Percentiles rank a stretch among this genome's conserved stretches.
Evolutionary conservation across 1,140 invertebrate genomes (phyloP).

Genomic region (Pemphigus obesinymphae): DNA sequence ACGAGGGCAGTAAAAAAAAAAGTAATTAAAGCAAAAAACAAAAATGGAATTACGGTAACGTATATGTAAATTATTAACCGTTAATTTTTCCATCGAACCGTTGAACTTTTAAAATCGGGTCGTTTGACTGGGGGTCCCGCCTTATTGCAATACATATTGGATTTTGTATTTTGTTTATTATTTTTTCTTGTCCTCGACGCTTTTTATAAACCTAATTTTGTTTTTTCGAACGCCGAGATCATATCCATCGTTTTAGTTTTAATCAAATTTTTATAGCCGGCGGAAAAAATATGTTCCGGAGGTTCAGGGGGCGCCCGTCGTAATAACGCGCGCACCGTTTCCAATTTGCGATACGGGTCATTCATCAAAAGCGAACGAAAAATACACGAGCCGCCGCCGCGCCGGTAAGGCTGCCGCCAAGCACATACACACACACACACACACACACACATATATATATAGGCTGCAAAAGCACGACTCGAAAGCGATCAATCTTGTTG

Average conservation of each 20-base stretch:
- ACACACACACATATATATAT: too few species aligned
- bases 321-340: not conserved
- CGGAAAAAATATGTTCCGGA: not conserved
- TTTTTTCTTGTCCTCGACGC: not conserved
- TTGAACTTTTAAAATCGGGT: too few species aligned
- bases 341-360: not conserved
- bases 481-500: slow-evolving; percentile 28
- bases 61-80: too few species aligned
- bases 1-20: too few species aligned
- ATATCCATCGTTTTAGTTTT: not conserved
- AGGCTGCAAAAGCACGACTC: not conserved
- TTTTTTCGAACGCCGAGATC: not conserved
- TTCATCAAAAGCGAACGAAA: slow-evolving; percentile 11
- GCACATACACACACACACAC: too few species aligned
- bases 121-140: too few species aligned
- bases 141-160: too few species aligned
- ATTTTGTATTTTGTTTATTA: not conserved
- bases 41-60: too few species aligned
- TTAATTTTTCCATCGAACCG: too few species aligned
- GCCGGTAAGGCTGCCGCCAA: slow-evolving; percentile 28
- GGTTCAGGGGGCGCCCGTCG: not conserved
- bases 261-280: not conserved
- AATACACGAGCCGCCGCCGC: not conserved
- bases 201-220: too few species aligned
- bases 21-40: too few species aligned